These are phyloP conservation scores for Caligus rogercresseyi DNA, from an alignment of 1,140 invertebrate species.

Conservation along the genomic window DNA sequence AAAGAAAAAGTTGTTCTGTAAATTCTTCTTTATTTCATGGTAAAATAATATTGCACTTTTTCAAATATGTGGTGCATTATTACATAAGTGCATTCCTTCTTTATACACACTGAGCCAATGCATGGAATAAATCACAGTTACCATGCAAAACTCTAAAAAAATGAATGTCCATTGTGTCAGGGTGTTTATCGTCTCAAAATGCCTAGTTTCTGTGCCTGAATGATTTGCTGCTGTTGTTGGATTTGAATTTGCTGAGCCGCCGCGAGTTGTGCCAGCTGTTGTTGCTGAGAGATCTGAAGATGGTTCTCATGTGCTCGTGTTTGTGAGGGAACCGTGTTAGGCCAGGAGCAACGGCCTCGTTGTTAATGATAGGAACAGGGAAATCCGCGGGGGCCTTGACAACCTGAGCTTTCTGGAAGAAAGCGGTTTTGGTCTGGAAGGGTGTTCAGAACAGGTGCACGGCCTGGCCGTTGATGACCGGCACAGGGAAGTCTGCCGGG, in stretches of 20 bases:
- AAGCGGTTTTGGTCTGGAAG: background rate
- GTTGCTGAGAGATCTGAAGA: conserved; percentile 1
- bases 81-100: no score
- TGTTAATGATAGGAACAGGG: conserved; percentile 8
- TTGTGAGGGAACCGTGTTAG: conserved; percentile 9
- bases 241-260: conserved; percentile 13
- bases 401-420: conserved; percentile 1
- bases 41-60: no score
- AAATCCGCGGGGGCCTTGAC: conserved; percentile 11
- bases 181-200: background rate
- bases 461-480: conserved; percentile 5
- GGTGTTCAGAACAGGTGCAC: background rate
- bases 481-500: conserved; percentile 10
- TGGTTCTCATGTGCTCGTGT: conserved; percentile 12
- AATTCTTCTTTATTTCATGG: no score
- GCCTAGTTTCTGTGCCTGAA: background rate
- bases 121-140: no score
- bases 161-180: background rate
- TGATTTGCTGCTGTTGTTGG: conserved; percentile 8
- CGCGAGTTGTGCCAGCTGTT: conserved; percentile 5
- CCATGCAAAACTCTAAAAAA: no score
- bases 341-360: conserved; percentile 7
- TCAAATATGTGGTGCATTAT: no score
- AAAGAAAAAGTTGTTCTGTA: no score
- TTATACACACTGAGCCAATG: no score